Conservation (phyloP, 2,797 vertebrate species). For the Sparus aurata region DNA sequence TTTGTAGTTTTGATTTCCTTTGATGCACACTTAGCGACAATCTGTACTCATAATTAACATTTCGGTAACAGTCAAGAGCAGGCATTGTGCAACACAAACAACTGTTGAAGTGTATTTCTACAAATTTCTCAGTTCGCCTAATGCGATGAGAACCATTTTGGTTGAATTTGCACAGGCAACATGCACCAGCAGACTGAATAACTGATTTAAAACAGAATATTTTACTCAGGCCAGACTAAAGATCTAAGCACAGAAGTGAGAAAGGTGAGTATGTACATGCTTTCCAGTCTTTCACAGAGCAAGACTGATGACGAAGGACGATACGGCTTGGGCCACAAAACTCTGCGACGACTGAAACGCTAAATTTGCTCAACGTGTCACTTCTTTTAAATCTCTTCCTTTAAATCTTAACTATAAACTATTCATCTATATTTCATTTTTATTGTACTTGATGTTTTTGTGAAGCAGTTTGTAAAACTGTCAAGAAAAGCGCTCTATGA, state of each 20-base stretch:
- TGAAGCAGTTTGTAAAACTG: no score
- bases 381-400: no score
- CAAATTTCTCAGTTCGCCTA: neutral
- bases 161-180: neutral
- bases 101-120: neutral
- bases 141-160: neutral
- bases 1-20: slow-evolving; percentile 3
- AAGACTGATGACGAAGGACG: no score
- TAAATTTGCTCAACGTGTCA: no score
- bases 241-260: neutral
- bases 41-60: neutral
- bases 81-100: neutral
- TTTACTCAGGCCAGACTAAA: no score
- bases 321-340: no score
- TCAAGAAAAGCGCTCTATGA: no score
- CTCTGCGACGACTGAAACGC: no score
- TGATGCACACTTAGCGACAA: neutral
- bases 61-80: neutral
- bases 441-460: no score
- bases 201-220: neutral
- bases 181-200: neutral
- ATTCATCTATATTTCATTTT: no score
- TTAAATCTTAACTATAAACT: no score
- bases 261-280: neutral
- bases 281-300: no score